phyloP scores from a whole-genome alignment of 2,888 invertebrate species.

The Tipula vernalis region DNA sequence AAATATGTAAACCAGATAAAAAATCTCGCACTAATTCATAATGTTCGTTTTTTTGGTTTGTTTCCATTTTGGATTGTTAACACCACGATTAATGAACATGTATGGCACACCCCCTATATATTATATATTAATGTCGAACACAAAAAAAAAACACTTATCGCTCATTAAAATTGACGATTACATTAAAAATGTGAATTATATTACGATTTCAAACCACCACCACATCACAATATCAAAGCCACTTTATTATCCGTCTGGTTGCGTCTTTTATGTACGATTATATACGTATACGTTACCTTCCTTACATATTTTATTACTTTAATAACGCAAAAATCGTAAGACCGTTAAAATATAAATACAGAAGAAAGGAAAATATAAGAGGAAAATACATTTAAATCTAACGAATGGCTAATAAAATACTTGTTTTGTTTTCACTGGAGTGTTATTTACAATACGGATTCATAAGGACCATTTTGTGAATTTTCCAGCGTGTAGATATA shows the following conservation, averaged over 20 bases:
- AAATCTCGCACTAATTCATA: not conserved
- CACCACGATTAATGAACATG: not conserved
- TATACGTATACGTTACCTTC: not conserved
- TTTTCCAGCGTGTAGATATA: not conserved
- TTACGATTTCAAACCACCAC: not conserved
- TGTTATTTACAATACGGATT: not conserved
- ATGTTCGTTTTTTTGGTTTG: not conserved
- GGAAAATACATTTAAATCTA: not conserved
- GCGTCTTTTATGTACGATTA: not conserved
- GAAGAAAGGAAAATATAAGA: not conserved
- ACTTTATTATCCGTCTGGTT: not conserved
- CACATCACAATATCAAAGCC: not conserved
- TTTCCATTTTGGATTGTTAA: not conserved
- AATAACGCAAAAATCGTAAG: not conserved
- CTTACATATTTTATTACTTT: not conserved
- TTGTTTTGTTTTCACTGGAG: not conserved
- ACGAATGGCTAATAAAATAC: not conserved
- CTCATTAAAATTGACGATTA: not conserved
- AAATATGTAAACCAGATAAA: not conserved
- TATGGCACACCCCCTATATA: not conserved
- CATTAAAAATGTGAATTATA: not conserved
- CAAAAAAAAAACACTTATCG: not conserved
- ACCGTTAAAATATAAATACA: not conserved
- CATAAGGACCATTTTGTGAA: not conserved
- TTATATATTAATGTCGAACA: not conserved